phyloP scores from a whole-genome alignment of 2,888 invertebrate species.

The Agrilus biguttatus region DNA sequence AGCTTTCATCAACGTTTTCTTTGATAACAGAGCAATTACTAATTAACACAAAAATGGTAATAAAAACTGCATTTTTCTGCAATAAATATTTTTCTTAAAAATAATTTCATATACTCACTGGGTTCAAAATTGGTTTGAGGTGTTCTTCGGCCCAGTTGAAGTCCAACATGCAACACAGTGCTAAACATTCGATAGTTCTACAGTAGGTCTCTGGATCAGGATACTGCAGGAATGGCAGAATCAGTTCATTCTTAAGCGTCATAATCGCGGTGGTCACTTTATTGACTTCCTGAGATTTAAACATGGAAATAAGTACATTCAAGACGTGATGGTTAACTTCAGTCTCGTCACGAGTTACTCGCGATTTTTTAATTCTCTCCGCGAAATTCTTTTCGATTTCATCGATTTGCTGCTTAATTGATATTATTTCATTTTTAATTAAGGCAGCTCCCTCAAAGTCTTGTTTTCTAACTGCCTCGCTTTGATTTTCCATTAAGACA shows the following conservation, averaged over 20 bases:
- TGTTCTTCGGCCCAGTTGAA: slow-evolving; percentile 12
- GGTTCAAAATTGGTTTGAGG: slow-evolving; percentile 14
- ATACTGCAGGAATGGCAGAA: slow-evolving; percentile 12
- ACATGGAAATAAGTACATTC: slow-evolving; percentile 14
- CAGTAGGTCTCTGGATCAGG: slow-evolving; percentile 12
- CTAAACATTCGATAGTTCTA: slow-evolving; percentile 15
- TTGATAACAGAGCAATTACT: no score
- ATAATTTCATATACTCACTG: slow-evolving; percentile 12
- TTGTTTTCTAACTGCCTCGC: slow-evolving; percentile 15
- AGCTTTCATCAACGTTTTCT: no score
- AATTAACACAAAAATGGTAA: no score
- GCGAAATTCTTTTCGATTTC: slow-evolving; percentile 7
- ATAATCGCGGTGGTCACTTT: slow-evolving; percentile 8
- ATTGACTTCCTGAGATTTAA: slow-evolving; percentile 5
- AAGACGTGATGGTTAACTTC: slow-evolving; percentile 14
- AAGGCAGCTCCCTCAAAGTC: slow-evolving; percentile 15
- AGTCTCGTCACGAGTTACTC: slow-evolving; percentile 11
- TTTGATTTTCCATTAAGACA: slow-evolving; percentile 14
- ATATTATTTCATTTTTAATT: slow-evolving; percentile 12
- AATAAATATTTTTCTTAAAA: not conserved
- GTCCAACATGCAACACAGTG: slow-evolving; percentile 14
- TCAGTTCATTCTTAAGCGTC: slow-evolving; percentile 15
- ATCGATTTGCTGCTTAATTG: slow-evolving; percentile 12
- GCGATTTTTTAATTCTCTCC: slow-evolving; percentile 1
- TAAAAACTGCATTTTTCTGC: no score